A percentile compares a stretch with the other conserved stretches of the same genome.
Conservation (phyloP, 2,888 invertebrate genomes). For the Balanococcus diminutus region DNA sequence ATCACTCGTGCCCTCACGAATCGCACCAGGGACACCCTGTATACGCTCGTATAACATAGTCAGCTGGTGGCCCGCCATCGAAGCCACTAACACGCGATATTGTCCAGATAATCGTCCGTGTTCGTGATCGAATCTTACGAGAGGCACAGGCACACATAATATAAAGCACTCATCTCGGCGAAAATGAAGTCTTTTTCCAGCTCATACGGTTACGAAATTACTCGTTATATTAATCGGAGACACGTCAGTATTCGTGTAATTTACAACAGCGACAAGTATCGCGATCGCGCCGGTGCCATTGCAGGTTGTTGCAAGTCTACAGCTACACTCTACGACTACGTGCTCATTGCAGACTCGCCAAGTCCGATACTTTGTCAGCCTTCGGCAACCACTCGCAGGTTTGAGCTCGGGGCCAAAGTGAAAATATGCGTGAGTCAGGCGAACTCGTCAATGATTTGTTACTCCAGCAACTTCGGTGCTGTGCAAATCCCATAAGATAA, state of each 20-base stretch:
- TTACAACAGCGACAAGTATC: slow-evolving; percentile 1
- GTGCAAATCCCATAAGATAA: not conserved
- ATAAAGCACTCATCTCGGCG: not conserved
- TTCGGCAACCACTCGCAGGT: not conserved
- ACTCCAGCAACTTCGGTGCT: not conserved
- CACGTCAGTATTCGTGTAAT: slow-evolving; percentile 1
- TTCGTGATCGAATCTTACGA: slow-evolving; percentile 19
- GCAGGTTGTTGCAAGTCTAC: not conserved
- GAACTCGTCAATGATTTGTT: not conserved
- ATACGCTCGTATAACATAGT: not conserved
- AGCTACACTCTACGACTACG: not conserved
- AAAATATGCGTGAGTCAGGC: slow-evolving; percentile 1
- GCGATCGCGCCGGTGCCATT: not conserved
- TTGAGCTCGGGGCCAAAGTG: slow-evolving; percentile 9
- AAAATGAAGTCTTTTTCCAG: slow-evolving; percentile 21
- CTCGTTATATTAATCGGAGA: not conserved
- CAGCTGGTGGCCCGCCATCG: slow-evolving; percentile 8
- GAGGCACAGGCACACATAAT: not conserved
- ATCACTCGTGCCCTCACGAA: no score
- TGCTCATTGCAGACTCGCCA: not conserved
- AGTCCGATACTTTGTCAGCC: slow-evolving; percentile 29
- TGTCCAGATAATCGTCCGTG: not conserved
- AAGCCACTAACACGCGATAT: not conserved
- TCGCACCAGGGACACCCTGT: not conserved
- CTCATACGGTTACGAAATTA: slow-evolving; percentile 37